Conservation (phyloP, 2,888 invertebrate species). For the Saturnia japonica region DNA sequence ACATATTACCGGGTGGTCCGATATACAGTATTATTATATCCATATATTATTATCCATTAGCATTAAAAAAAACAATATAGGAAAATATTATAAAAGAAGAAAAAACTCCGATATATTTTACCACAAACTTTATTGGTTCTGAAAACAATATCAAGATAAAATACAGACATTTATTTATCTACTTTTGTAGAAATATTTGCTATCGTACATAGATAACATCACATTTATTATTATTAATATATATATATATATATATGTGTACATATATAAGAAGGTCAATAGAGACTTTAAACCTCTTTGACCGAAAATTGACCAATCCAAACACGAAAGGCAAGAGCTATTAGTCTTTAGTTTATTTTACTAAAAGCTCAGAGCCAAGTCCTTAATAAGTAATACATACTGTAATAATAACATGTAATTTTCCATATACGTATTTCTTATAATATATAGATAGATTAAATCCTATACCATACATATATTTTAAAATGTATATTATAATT, state of each 20-base stretch:
- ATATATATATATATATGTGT: too few species aligned
- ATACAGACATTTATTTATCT: not conserved
- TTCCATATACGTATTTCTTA: too few species aligned
- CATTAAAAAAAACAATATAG: too few species aligned
- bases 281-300: not conserved
- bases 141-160: conserved; percentile 2
- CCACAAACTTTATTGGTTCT: conserved; percentile 6
- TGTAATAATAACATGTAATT: too few species aligned
- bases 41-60: too few species aligned
- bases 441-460: too few species aligned
- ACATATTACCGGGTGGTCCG: too few species aligned
- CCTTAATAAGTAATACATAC: not conserved
- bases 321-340: not conserved
- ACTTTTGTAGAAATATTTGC: not conserved
- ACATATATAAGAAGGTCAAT: not conserved
- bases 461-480: too few species aligned
- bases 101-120: not conserved
- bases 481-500: too few species aligned
- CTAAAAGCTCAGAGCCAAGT: not conserved
- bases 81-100: too few species aligned
- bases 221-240: not conserved
- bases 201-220: not conserved
- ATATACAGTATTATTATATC: too few species aligned
- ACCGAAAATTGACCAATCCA: not conserved
- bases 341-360: not conserved